A percentile compares a stretch with the other conserved stretches of the same genome.
phyloP scores from a whole-genome alignment of 2,113 vertebrate species.

The Mandrillus leucophaeus region DNA sequence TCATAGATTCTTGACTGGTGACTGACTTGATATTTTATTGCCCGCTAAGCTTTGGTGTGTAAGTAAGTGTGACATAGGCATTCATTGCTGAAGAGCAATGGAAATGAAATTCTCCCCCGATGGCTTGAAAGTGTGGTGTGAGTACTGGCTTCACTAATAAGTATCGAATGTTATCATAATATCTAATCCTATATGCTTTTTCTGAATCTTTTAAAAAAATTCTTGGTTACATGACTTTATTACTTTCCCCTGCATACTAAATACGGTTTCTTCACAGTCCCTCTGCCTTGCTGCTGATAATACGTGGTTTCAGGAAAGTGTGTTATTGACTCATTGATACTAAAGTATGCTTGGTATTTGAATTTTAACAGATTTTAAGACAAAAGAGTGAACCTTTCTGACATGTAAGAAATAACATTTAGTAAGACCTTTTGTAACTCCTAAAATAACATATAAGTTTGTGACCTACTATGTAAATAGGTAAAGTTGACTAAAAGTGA shows the following conservation, averaged over 20 bases:
- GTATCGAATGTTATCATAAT: not conserved
- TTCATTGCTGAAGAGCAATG: not conserved
- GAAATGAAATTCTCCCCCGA: not conserved
- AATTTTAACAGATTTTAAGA: not conserved
- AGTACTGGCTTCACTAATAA: not conserved
- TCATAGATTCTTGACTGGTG: not conserved
- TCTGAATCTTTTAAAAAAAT: not conserved
- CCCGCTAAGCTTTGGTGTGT: not conserved
- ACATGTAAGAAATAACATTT: constrained; percentile 3
- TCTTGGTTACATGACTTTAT: not conserved
- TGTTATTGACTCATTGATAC: not conserved
- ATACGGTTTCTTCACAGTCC: not conserved
- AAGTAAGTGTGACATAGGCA: not conserved
- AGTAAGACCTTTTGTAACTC: not conserved
- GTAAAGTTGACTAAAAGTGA: not conserved
- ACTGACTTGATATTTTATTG: not conserved
- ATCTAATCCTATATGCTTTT: not conserved
- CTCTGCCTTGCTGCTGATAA: not conserved
- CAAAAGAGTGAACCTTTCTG: not conserved
- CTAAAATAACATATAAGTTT: not conserved
- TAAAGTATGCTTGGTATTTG: not conserved
- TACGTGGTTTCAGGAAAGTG: not conserved
- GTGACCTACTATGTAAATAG: not conserved
- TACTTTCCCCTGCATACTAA: not conserved
- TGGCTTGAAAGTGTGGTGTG: not conserved